Evolutionary conservation across 2,888 invertebrate species (phyloP), one percentile per base, ranked within the genome.

Genomic region (Phortica magna): DNA sequence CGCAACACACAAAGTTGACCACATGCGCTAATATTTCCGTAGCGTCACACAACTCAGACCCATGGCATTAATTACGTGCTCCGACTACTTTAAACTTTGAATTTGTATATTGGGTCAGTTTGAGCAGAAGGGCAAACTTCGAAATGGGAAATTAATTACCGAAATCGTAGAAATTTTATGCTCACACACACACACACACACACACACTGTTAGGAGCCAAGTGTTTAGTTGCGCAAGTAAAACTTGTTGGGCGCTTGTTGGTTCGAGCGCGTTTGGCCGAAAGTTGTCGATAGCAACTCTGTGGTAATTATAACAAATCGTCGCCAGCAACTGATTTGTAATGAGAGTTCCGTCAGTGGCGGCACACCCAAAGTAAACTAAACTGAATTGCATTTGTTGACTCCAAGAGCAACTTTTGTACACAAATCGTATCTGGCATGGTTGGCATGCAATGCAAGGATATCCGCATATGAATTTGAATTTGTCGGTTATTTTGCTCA

Each of bases 161-260:
- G 80, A 85, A 88, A 84, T 84, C 84, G 80, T 84, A 80, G 83
- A 80, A 88, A 89, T 86, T 86, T 85, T 73, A n/a, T n/a, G n/a
- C n/a, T n/a, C n/a, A n/a, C n/a, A n/a, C n/a, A n/a, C n/a, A n/a
- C n/a, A n/a, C n/a, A n/a, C n/a, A n/a, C n/a, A n/a, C n/a, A n/a
- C n/a, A n/a, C n/a, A n/a, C n/a, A 64, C 31, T 31, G 31, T 31
- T 4, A 31, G 31, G 31, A 31, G 31, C 2, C 31, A 31, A 31
- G 31, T 31, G 31, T 31, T 31, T 31, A 31, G 31, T 31, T 31
- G 31, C 31, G 31, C 31, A 31, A 31, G 31, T 2, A 31, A 31
- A 31, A 31, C 31, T 31, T 55, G n/a, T 74, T 72, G 55, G 22
- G 7, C 19, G 48, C 0, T 14, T 48, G 48, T 9, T 48, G 48